Evolutionary conservation across 2,888 invertebrate species (phyloP), one percentile per base, ranked within the genome.

Genomic region (Tupiocoris notatus): DNA sequence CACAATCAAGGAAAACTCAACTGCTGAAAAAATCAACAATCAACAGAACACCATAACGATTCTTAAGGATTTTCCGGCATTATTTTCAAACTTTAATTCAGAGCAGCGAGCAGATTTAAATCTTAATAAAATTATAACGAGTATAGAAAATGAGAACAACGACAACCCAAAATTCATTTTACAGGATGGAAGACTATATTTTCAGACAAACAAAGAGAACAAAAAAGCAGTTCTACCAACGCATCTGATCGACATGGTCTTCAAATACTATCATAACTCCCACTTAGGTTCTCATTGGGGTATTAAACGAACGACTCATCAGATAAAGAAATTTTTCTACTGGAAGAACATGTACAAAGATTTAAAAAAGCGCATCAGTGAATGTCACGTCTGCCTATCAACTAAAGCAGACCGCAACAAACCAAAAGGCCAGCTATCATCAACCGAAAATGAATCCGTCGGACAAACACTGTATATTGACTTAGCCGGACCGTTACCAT

Each of bases 401-500:
- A 18, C 16, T 18, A 66, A 66, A 18, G 39, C 18, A 3, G 54
- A 25, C 2, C 6, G 56, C 2, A 16, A 2, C 66, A 3, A 6
- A 21, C 66, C 66, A 6, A 25, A 25, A 39, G 66, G 66, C n/a
- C 6, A 66, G 3, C 20, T 66, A 9, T 66, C 66, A 2, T 66
- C 66, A 7, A 66, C 12, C 6, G 17, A n/a, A 7, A 18, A 7
- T 17, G 20, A 7, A 39, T 9, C 20, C 18, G 3, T 25, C 6
- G 12, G 16, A 2, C 24, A 70, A 70, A 56, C 21, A 2, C 24
- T 71, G 2, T 71, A 54, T 18, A 21, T 71, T 3, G 71, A 71
- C 25, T 18, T 23, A 17, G 62, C 71, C 6, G 71, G 71, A 6
- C 62, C 61, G 6, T 20, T 71, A 2, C 71, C 71, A 3, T 24